phyloP scores from a whole-genome alignment of 2,797 vertebrate genomes.

The Aselliscus stoliczkanus region DNA sequence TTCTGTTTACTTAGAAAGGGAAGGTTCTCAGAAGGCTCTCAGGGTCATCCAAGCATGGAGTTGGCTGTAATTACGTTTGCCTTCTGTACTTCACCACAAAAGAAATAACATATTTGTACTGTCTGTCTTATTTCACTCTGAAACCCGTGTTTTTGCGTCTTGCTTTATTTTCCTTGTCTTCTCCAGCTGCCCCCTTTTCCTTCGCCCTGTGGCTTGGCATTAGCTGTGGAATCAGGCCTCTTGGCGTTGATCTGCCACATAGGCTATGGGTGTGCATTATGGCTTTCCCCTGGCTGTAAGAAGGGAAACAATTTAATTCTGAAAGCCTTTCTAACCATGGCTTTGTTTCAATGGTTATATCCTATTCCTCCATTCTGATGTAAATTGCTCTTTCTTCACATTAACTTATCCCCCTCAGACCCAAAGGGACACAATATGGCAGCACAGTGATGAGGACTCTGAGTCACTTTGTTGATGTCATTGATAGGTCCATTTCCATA shows the following conservation, averaged over 20 bases:
- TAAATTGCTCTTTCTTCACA: not conserved
- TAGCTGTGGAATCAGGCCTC: not conserved
- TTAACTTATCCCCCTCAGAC: too few species aligned
- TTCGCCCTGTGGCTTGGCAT: constrained; percentile 3
- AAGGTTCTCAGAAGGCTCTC: constrained; percentile 45
- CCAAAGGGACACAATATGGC: too few species aligned
- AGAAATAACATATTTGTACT: constrained; percentile 26
- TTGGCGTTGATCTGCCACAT: not conserved
- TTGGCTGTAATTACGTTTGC: constrained; percentile 57
- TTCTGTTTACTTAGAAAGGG: constrained; percentile 58
- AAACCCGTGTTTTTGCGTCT: not conserved
- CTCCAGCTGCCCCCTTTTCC: not conserved
- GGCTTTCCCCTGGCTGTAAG: not conserved
- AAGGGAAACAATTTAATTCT: not conserved
- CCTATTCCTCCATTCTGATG: not conserved
- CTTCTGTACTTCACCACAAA: constrained; percentile 56
- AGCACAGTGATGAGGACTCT: rapidly evolving
- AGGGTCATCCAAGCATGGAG: not conserved
- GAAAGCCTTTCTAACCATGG: not conserved
- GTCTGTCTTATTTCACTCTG: constrained; percentile 36
- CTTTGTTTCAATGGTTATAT: not conserved
- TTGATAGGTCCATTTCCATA: not conserved
- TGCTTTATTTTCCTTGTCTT: not conserved
- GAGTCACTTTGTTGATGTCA: too few species aligned
- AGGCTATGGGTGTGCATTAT: not conserved